Evolutionary conservation across 2,888 invertebrate species (phyloP), one percentile per base, ranked within the genome.

Genomic region (Agonopterix heracliana): DNA sequence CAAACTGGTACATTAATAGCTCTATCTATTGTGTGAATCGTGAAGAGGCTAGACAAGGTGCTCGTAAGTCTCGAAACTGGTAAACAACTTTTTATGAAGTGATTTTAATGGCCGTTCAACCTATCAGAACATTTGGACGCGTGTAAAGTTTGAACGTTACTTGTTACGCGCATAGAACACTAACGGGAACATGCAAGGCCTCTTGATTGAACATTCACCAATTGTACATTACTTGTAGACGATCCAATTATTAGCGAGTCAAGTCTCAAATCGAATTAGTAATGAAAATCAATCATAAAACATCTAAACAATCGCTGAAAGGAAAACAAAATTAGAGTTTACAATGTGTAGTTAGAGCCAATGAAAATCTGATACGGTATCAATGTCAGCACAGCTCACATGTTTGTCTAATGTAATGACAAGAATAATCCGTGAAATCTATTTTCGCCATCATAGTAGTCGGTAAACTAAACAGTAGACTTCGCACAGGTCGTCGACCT

Each of bases 401-500:
- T 51, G 0, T 26, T 51, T 46, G 38, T 35, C 53, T 56, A 56
- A 56, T 50, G 54, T 57, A 57, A 60, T 59, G 56, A 56, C 56
- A 47, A 60, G 61, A 64, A 53, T 45, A 47, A 54, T 53, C 46
- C 47, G 53, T 26, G 53, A 48, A 53, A 54, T 59, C 61, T 49
- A 60, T 72, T 71, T 73, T 64, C 59, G 64, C 56, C 53, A 68
- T 66, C 63, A 65, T 72, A 69, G 26, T 26, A 26, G 69, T 68
- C 67, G 55, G 69, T 70, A 78, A 76, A 78, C 65, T 70, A 78
- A 76, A 78, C 65, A 76, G 74, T 72, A 74, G 73, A 76, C 45
- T 48, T 74, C 74, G 75, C 68, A 59, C 59, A 66, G 80, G 79
- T 81, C 82, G 62, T 66, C 65, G 81, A 81, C 81, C 84, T 69